Evolutionary conservation across 2,888 invertebrate genomes (phyloP), one percentile per base, ranked within the genome.

Genomic region (Ormyrus thymus): DNA sequence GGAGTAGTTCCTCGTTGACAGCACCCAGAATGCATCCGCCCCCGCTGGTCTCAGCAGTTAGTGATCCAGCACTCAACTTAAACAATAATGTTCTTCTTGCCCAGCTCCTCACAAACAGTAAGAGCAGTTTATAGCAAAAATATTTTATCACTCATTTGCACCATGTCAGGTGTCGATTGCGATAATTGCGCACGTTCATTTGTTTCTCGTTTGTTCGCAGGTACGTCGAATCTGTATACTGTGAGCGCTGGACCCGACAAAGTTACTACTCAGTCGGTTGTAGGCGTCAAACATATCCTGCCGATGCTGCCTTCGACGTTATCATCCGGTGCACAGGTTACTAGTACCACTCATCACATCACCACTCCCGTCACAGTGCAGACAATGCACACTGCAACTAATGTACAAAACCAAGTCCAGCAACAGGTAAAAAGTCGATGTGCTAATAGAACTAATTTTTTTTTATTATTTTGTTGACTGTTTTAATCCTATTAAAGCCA

Each of bases 51-150:
- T 93, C 95, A 84, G 94, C 95, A 64, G 93, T 93, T 77, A 95
- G 95, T 88, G 96, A 96, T 91, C 95, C 96, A 66, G 92, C 94
- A 84, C 91, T 96, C 82, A 91, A 91, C 84, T 83, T 93, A 83
- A 92, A 92, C 84, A 92, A 93, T 85, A 96, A 95, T 91, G 95
- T 96, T 74, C 92, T 95, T 88, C 92, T 97, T 80, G 96, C 97
- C 65, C 96, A 97, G 87, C 92, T 97, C 82, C 93, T 97, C 83
- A 95, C 95, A 69, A 93, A 92, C 89, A 94, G 94, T 94, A 89
- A 91, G 93, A 92, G 9, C 2, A 9, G 55, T 29, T 50, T 29
- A 29, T 29, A 29, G 29, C 29, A 29, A 29, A 6, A 45, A 9
- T 64, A 51, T 56, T 62, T 79, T 59, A 59, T 15, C 15, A 13